Evolutionary conservation across 2,113 vertebrate species (phyloP).

Genomic region (Micromys minutus): DNA sequence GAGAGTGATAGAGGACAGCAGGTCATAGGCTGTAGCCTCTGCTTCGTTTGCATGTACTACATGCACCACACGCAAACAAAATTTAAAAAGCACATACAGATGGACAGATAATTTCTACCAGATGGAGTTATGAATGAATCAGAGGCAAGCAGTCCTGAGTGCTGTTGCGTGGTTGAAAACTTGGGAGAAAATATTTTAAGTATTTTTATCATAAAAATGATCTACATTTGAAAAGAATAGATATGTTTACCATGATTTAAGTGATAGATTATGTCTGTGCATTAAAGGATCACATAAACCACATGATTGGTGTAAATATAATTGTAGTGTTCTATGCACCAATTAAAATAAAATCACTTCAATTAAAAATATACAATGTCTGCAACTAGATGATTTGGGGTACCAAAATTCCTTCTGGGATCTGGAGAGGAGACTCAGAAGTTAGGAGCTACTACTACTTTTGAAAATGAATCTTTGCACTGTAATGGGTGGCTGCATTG

Average conservation of each 20-base stretch:
- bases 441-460: background rate
- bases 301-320: background rate
- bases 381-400: background rate
- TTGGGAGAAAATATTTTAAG: background rate
- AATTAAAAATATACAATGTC: background rate
- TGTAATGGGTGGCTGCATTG: background rate
- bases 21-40: background rate
- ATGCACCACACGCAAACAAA: background rate
- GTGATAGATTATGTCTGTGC: background rate
- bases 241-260: background rate
- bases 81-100: background rate
- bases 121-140: background rate
- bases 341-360: background rate
- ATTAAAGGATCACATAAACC: background rate
- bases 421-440: background rate
- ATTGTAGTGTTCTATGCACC: background rate
- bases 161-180: background rate
- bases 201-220: background rate
- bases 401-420: background rate
- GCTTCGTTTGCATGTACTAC: background rate
- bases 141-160: background rate
- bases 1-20: background rate
- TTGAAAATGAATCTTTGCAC: background rate
- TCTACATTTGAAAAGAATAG: background rate
- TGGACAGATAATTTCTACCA: background rate